Conservation (phyloP, 2,888 invertebrate genomes). For the Plagiodera versicolora region DNA sequence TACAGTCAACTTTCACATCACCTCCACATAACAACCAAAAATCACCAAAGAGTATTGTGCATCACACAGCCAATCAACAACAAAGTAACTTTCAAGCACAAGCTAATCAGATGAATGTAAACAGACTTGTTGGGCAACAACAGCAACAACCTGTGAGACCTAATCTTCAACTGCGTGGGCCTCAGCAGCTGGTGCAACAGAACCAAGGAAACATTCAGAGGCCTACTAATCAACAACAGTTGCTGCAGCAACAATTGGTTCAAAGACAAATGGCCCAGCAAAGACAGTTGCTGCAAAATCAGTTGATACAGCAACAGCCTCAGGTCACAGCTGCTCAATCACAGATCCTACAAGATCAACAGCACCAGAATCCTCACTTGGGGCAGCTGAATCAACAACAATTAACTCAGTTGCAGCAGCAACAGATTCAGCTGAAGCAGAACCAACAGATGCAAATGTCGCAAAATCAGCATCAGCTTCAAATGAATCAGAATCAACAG, state of each 20-base stretch:
- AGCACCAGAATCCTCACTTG: conserved; percentile 31
- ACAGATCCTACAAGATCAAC: conserved; percentile 25
- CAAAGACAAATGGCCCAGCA: conserved; percentile 29
- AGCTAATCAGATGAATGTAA: conserved; percentile 40
- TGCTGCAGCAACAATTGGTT: conserved; percentile 39
- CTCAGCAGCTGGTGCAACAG: conserved; percentile 50
- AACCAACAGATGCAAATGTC: conserved; percentile 37
- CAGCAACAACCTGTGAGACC: conserved; percentile 40
- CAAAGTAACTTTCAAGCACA: conserved; percentile 43
- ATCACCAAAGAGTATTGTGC: conserved; percentile 50
- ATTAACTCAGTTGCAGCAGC: conserved; percentile 25
- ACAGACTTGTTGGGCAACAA: conserved; percentile 46
- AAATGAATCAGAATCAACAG: conserved; percentile 52
- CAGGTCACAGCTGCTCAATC: conserved; percentile 28
- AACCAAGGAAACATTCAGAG: conserved; percentile 30
- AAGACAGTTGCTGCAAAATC: conserved; percentile 22
- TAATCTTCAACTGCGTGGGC: conserved; percentile 43
- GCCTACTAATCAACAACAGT: conserved; percentile 22
- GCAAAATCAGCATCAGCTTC: conserved; percentile 53
- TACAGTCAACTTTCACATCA: conserved; percentile 25
- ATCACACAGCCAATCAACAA: conserved; percentile 51
- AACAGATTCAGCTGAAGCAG: conserved; percentile 30
- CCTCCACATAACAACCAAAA: conserved; percentile 38
- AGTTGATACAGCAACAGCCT: conserved; percentile 18
- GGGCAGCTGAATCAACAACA: conserved; percentile 23